Evolutionary conservation across 2,797 vertebrate species (phyloP).

Genomic region (Artibeus lituratus): DNA sequence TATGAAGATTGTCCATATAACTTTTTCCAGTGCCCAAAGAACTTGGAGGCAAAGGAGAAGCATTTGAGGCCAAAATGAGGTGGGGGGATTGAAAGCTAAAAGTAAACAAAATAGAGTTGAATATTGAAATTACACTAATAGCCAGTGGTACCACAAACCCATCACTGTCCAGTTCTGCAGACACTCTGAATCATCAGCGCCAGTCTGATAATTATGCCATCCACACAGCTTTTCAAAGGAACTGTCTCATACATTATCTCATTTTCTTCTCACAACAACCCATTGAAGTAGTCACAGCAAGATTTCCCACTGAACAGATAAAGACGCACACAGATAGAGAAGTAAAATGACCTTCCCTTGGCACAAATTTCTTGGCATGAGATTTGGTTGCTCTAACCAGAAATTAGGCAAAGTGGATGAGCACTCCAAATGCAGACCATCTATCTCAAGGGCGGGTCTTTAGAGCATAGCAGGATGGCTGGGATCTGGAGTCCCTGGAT

Average conservation of each 20-base stretch:
- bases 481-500: background rate
- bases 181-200: background rate
- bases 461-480: background rate
- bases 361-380: background rate
- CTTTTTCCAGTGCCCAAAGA: background rate
- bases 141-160: background rate
- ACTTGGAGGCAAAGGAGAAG: background rate
- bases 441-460: background rate
- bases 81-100: background rate
- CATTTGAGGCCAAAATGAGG: background rate
- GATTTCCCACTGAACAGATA: slow-evolving; percentile 35
- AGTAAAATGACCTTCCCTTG: background rate
- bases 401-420: background rate
- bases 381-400: background rate
- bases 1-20: background rate
- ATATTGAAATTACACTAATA: background rate
- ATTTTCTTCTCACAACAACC: slow-evolving; percentile 37
- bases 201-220: slow-evolving; percentile 23
- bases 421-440: background rate
- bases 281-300: slow-evolving; percentile 37
- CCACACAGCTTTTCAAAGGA: slow-evolving; percentile 22
- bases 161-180: background rate
- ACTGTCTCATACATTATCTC: slow-evolving; percentile 25
- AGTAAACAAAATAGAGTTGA: background rate
- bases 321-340: background rate